Percentiles rank a stretch among this genome's conserved stretches.
phyloP scores from a whole-genome alignment of 2,113 vertebrate genomes.

The Lycocorax pyrrhopterus region DNA sequence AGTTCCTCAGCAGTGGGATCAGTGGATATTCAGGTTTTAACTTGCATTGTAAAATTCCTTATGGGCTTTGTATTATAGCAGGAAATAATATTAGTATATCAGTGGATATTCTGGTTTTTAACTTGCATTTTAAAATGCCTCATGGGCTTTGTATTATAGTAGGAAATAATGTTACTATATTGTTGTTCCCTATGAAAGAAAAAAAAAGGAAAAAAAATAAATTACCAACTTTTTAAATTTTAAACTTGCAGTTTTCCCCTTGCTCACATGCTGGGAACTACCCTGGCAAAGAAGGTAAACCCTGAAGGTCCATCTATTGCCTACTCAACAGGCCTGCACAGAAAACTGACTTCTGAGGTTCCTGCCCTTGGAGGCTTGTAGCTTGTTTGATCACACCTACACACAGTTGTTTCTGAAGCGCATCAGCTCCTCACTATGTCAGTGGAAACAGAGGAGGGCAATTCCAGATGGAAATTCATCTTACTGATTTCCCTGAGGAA shows the following conservation, averaged over 20 bases:
- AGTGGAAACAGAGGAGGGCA: neutral
- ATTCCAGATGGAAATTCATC: neutral
- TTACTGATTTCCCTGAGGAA: neutral
- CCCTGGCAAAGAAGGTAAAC: neutral
- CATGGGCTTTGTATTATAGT: neutral
- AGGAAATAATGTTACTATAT: neutral
- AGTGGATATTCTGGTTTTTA: neutral
- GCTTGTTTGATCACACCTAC: neutral
- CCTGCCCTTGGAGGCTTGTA: accelerated
- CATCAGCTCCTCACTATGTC: neutral
- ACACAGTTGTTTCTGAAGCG: neutral
- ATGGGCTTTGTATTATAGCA: neutral
- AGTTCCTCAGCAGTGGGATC: neutral
- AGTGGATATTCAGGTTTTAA: neutral
- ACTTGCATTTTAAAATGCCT: neutral
- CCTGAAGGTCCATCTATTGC: neutral
- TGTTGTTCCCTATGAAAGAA: neutral
- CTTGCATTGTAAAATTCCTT: neutral
- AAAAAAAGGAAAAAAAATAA: neutral
- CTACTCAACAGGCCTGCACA: neutral
- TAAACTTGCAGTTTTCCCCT: neutral
- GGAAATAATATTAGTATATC: neutral
- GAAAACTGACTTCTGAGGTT: neutral
- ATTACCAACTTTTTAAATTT: neutral
- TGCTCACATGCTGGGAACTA: neutral